Base-by-base conservation (phyloP, 2,888 invertebrate genomes). In the Tenthredo notha region DNA sequence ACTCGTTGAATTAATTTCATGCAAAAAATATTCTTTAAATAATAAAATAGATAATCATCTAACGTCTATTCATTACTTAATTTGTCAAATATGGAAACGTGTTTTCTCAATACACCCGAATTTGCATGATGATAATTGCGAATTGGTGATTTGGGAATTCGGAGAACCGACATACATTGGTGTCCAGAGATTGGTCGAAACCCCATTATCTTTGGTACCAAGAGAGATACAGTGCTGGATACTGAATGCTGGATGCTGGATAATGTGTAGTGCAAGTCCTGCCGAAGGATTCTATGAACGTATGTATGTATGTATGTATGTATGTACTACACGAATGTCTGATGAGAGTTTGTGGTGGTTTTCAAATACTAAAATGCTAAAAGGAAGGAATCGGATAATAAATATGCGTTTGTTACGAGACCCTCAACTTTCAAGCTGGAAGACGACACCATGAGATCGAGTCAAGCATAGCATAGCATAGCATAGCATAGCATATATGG, bases 341-440 rank as follows among this genome's bases (percentile, higher is more conserved):
- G n/a, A 54, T n/a, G 7, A 54, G 54, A 61, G 9, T 61, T 61
- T 25, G 4, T 61, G 12, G 61, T 25, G 61, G 9, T 25, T 70
- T 70, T 33, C 6, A 33, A 18, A 2, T 25, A 67, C 74, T 74
- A 21, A 74, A 74, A 40, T 43, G 67, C 67, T 33, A 6, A 74
- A 74, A 74, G 12, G 18, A 74, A 74, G 12, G 18, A 21, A 74
- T 70, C 70, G 37, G 25, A 43, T 74, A 74, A 74, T 40, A 74
- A 74, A 74, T 74, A 74, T 43, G 43, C 74, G 40, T 21, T 21
- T 43, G 40, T 74, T 43, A 74, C 43, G 74, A 74, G 33, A 33
- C 67, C 67, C 67, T 33, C 18, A 67, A 67, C 47, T 47, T 47
- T 33, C 18, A 1, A 15, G 33, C 5, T 67, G 33, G 33, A 67